Evolutionary conservation across 2,113 vertebrate genomes (phyloP).

Genomic region (Poeciliopsis occidentalis): DNA sequence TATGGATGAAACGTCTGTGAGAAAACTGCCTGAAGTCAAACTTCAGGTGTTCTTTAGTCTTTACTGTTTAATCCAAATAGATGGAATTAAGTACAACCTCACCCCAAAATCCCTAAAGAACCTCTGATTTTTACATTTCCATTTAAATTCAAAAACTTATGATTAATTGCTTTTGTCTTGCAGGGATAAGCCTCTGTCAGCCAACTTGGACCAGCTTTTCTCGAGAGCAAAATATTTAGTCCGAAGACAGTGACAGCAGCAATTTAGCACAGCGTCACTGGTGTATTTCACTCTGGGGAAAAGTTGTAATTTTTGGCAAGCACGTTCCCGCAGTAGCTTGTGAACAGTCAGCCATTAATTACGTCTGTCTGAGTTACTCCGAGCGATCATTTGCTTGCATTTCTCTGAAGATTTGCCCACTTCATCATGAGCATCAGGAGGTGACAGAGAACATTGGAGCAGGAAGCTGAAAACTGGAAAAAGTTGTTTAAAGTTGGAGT

Average conservation of each 20-base stretch:
- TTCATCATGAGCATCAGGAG: conserved; percentile 47
- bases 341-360: conserved; percentile 51
- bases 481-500: background rate
- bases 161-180: conserved; percentile 34
- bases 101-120: conserved; percentile 16
- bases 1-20: background rate
- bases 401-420: conserved; percentile 26
- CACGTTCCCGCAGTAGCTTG: conserved; percentile 27
- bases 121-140: conserved; percentile 4
- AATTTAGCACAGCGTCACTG: conserved; percentile 32
- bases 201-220: conserved; percentile 19
- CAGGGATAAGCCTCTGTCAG: conserved; percentile 13
- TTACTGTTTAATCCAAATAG: background rate
- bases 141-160: conserved; percentile 34
- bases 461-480: conserved; percentile 5
- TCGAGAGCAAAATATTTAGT: conserved; percentile 30
- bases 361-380: conserved; percentile 27
- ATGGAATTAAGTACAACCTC: background rate
- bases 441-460: conserved; percentile 28
- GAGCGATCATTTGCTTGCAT: conserved; percentile 32
- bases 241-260: conserved; percentile 34
- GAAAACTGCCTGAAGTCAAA: too few relatives aligned
- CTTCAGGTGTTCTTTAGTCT: too few relatives aligned
- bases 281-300: conserved; percentile 34
- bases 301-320: conserved; percentile 42